Conservation (phyloP, 2,797 vertebrate species). For the Borostomias antarcticus region DNA sequence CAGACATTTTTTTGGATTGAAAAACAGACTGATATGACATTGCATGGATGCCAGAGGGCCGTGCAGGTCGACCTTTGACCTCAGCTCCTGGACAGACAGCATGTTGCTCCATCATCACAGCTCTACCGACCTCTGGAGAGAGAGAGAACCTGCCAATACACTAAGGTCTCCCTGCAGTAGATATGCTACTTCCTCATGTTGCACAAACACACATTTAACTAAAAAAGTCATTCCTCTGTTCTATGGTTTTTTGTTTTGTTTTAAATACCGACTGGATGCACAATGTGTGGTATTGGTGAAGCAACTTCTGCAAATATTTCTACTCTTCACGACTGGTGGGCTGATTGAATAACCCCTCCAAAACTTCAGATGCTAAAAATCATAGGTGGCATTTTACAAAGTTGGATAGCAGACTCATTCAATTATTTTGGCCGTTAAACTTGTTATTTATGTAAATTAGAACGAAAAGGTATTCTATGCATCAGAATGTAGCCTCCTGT, state of each 20-base stretch:
- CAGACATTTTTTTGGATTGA: too few species aligned
- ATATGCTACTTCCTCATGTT: not conserved
- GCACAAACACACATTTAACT: not conserved
- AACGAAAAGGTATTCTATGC: constrained; percentile 76
- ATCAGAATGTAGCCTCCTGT: constrained; percentile 67
- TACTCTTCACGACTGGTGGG: too few species aligned
- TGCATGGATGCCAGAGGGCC: not conserved
- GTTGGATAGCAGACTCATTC: constrained; percentile 44
- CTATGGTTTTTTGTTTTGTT: too few species aligned
- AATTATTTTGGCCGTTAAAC: not conserved
- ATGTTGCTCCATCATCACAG: not conserved
- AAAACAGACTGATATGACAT: not conserved
- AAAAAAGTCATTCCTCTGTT: too few species aligned
- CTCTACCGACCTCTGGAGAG: not conserved
- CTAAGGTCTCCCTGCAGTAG: not conserved
- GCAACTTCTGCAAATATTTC: constrained; percentile 1
- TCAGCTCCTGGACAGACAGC: not conserved
- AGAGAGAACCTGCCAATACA: not conserved
- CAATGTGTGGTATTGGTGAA: not conserved
- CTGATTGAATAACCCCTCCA: not conserved
- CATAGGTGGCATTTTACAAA: constrained; percentile 11
- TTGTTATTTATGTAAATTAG: constrained; percentile 72
- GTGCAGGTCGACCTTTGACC: not conserved
- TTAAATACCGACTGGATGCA: too few species aligned
- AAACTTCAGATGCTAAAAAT: not conserved